These are phyloP conservation scores for Chlamydotis undulata DNA, from an alignment of 2,113 vertebrate species.

Conservation along the genomic window DNA sequence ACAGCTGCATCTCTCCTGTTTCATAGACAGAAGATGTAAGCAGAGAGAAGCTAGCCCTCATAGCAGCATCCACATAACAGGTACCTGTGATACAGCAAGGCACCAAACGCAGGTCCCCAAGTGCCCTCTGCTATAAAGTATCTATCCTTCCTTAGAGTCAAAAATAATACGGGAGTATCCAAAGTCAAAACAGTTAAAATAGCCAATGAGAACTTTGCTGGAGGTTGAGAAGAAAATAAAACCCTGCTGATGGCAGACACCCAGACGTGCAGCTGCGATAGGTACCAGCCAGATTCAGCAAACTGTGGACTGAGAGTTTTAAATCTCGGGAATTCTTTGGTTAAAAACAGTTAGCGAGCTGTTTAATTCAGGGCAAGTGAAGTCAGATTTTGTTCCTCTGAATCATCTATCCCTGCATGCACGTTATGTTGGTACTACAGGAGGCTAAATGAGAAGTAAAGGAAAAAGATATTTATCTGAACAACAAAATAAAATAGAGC, in stretches of 20 bases:
- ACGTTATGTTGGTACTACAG: accelerated
- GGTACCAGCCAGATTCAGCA: background rate
- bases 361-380: background rate
- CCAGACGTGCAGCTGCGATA: background rate
- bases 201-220: background rate
- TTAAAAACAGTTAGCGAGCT: background rate
- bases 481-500: background rate
- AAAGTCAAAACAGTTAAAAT: background rate
- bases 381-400: background rate
- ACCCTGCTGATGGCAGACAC: background rate
- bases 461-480: background rate
- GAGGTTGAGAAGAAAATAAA: background rate
- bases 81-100: background rate
- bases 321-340: background rate
- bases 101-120: background rate
- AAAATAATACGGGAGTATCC: accelerated
- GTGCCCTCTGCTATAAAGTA: background rate
- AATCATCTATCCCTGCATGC: background rate
- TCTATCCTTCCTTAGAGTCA: background rate
- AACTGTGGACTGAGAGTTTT: background rate
- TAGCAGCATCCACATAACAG: background rate
- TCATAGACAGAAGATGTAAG: background rate
- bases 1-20: background rate
- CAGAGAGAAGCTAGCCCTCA: background rate
- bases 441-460: background rate